Base-by-base conservation (phyloP, 2,113 vertebrate genomes). In the Chaetops frenatus region DNA sequence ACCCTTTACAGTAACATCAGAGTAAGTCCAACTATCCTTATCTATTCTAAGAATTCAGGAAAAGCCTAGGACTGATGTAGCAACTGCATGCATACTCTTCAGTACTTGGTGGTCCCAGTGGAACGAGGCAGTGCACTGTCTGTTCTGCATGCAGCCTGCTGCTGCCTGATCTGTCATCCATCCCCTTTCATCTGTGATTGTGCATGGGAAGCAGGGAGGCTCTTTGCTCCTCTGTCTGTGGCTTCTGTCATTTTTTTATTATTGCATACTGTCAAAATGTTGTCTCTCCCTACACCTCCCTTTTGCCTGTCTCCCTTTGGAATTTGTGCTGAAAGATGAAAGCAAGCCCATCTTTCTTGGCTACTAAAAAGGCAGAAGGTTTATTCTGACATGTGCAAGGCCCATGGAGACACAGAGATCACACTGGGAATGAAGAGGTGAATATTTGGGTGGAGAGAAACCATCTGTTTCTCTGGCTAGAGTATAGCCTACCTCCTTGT, bases 201-300 rank as follows among this genome's bases (percentile, higher is more conserved):
- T 92, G 91, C 91, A 95, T 92, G 85, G 56, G 92, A 96, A 93
- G 87, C 91, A 93, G 65, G 67, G 86, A 92, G 87, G 61, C 78
- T 88, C 47, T 91, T 73, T 71, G 67, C 90, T 94, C 29, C 58
- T 94, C 72, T 87, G 10, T 87, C 88, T 94, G 76, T 95, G 90
- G 57, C 86, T 97, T 94, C 94, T 91, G 92, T 92, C 88, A 76
- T 79, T 92, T 91, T 94, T 94, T 73, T 70, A 12, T 94, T 97
- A 86, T 79, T 80, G 82, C 66, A 81, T 33, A 21, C 94, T 96
- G 83, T 95, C 92, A 96, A 90, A 94, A 93, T 66, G 50, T 92
- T 94, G 76, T 81, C 80, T 90, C n/a, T 94, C 47, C 54, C 85
- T 25, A 20, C 76, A 65, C 80, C 42, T 95, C 83, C 66, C 90